Evolutionary conservation across 2,888 invertebrate genomes (phyloP).

Genomic region (Drosophila stalkeri): DNA sequence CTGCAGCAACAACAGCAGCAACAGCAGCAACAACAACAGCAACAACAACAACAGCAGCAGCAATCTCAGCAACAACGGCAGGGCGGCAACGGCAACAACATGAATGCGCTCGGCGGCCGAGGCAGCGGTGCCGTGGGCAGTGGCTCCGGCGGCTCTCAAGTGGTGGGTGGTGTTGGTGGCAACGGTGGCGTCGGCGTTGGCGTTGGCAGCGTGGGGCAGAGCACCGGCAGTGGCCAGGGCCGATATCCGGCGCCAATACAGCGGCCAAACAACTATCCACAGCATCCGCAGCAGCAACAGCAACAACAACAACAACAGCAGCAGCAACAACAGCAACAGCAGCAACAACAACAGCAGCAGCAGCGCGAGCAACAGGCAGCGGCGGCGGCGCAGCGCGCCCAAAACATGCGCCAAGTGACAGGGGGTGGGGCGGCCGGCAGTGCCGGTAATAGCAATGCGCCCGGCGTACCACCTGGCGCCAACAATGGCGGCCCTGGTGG

Average conservation of each 20-base stretch:
- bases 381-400: slow-evolving; percentile 67
- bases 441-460: slow-evolving; percentile 66
- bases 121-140: slow-evolving; percentile 63
- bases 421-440: slow-evolving; percentile 67
- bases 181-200: slow-evolving; percentile 73
- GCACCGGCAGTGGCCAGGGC: slow-evolving; percentile 77
- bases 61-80: slow-evolving; percentile 57
- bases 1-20: slow-evolving; percentile 86
- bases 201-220: slow-evolving; percentile 76
- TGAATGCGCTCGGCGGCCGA: slow-evolving; percentile 72
- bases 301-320: slow-evolving; percentile 73
- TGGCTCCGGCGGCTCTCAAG: slow-evolving; percentile 61
- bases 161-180: slow-evolving; percentile 56
- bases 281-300: slow-evolving; percentile 81
- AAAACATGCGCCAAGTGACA: slow-evolving; percentile 77
- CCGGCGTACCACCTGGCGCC: slow-evolving; percentile 55
- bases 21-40: slow-evolving; percentile 56
- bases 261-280: slow-evolving; percentile 85
- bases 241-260: slow-evolving; percentile 85
- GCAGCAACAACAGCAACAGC: slow-evolving; percentile 75
- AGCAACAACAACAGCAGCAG: slow-evolving; percentile 67
- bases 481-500: slow-evolving; percentile 73
- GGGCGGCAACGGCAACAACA: slow-evolving; percentile 62
- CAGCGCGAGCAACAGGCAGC: slow-evolving; percentile 63
- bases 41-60: slow-evolving; percentile 37